Base-by-base conservation (phyloP, 1,140 invertebrate genomes). In the Apis florea region DNA sequence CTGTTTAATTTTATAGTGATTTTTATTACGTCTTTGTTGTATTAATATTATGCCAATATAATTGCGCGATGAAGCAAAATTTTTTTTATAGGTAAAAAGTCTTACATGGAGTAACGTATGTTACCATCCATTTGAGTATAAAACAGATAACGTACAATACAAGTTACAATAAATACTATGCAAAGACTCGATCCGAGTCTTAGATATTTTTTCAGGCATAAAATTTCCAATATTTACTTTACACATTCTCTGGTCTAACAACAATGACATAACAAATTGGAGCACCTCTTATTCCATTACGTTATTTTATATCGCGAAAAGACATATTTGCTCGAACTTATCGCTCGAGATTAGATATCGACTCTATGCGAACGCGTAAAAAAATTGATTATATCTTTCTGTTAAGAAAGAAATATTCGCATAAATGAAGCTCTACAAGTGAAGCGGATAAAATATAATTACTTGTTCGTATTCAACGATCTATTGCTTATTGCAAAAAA, bases 21-120 rank as follows among this genome's bases (percentile, higher is more conserved):
- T 58, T 13, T 6, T 11, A 21, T 31, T 70, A 64, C 59, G 69
- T 49, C 49, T 17, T n/a, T 40, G 31, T 73, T 73, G 17, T 26
- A 24, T 31, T 79, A 79, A 54, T 49, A 4, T 73, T 31, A 64
- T 59, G 21, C 69, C 56, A 51, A 63, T 54, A 31, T 31, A 47
- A 63, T 19, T 13, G 66, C 31, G 15, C 49, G 59, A 47, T 40
- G 40, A 69, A 78, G 66, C 53, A 51, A 31, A 79, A 8, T 49
- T 73, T 31, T 51, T n/a, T 54, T 79, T 54, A 61, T 59, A 75
- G 40, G 77, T 87, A 84, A 69, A 87, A 87, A 84, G 79, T 67
- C 26, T 87, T 59, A 84, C 74, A 24, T 58, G 69, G 67, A 75
- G 64, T 17, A 61, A 61, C 53, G 54, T n/a, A 75, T 13, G 69